These are phyloP conservation scores for Spinibarbus caldwelli DNA, from an alignment of 2,797 vertebrate species.

Conservation along the genomic window DNA sequence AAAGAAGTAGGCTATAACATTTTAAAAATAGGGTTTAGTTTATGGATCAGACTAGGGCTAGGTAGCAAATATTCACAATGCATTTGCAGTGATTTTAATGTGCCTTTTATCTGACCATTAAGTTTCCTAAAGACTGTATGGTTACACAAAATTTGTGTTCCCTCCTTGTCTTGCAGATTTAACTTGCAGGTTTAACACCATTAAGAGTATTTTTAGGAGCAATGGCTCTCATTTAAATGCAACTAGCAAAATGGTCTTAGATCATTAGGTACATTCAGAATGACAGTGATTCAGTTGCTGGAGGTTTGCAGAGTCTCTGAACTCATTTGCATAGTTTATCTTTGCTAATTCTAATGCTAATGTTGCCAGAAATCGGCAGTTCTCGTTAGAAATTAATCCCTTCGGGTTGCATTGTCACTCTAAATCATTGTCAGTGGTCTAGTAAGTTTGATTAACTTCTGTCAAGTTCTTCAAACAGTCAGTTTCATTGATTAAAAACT, in stretches of 20 bases:
- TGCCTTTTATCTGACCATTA: background rate
- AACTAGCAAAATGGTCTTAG: background rate
- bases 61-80: background rate
- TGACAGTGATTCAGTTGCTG: background rate
- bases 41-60: background rate
- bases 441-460: background rate
- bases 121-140: background rate
- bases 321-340: background rate
- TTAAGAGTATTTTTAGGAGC: background rate
- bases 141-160: background rate
- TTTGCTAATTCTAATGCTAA: background rate
- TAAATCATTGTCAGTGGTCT: background rate
- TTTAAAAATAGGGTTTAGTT: background rate
- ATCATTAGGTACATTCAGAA: background rate
- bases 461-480: background rate
- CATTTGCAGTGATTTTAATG: background rate
- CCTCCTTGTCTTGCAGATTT: background rate
- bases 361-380: background rate
- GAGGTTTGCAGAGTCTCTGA: background rate
- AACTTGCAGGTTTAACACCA: background rate
- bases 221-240: background rate
- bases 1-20: conserved; percentile 3
- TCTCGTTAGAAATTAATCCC: background rate
- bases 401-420: background rate
- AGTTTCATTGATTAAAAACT: background rate